These are phyloP conservation scores for Gobio gobio DNA, from an alignment of 2,113 vertebrate genomes.

Conservation along the genomic window DNA sequence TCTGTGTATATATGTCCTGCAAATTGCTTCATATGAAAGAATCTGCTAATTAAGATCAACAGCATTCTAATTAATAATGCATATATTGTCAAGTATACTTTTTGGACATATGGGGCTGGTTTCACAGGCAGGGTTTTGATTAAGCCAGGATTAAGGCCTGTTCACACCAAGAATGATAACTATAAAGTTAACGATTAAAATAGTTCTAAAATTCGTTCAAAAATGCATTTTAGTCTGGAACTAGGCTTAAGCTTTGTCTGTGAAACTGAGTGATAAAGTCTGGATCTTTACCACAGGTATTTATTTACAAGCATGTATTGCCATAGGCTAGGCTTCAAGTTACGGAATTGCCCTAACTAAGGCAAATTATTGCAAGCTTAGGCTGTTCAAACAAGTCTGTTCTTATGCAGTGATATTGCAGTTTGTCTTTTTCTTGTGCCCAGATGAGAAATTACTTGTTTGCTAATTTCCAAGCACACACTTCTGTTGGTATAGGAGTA, in stretches of 20 bases:
- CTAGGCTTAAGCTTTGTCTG: too few species aligned
- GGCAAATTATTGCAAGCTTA: neutral
- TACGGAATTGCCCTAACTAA: neutral
- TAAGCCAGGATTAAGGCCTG: too few species aligned
- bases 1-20: neutral
- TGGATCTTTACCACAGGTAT: neutral
- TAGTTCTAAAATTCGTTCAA: too few species aligned
- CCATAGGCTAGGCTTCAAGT: neutral
- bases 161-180: too few species aligned
- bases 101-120: neutral
- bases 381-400: neutral
- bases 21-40: neutral
- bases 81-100: neutral
- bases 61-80: neutral
- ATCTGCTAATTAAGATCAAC: neutral
- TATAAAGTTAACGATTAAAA: too few species aligned
- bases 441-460: neutral
- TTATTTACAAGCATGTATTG: neutral
- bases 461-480: conserved; percentile 19
- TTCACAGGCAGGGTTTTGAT: too few species aligned
- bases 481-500: conserved; percentile 27
- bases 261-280: neutral
- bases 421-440: neutral
- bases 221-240: too few species aligned
- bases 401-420: neutral